Conservation (phyloP, 2,888 invertebrate genomes). For the Rotaria magnacalcarata region DNA sequence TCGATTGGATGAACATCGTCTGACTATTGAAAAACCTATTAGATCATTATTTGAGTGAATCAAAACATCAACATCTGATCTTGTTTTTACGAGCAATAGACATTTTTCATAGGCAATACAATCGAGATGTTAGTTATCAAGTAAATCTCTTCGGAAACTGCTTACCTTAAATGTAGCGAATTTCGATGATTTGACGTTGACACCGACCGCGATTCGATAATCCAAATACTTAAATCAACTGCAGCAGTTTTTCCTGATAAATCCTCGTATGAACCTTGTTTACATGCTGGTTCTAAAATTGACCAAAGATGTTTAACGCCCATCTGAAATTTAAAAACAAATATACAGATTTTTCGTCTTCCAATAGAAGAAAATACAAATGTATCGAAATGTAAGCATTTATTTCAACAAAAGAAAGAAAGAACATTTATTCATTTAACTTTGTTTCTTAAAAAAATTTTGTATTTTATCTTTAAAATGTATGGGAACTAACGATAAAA, state of each 20-base stretch:
- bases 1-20: too few relatives aligned
- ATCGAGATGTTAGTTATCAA: too few relatives aligned
- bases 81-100: too few relatives aligned
- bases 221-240: conserved; percentile 83
- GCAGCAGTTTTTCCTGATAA: conserved; percentile 76
- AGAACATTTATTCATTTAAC: conserved; percentile 60
- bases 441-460: neutral
- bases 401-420: too few relatives aligned
- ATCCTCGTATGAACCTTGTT: conserved; percentile 72
- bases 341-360: neutral
- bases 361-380: too few relatives aligned
- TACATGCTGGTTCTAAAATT: conserved; percentile 72
- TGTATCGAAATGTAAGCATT: too few relatives aligned
- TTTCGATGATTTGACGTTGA: neutral
- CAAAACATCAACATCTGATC: too few relatives aligned
- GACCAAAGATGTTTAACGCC: conserved; percentile 83
- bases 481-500: conserved; percentile 80
- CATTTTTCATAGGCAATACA: too few relatives aligned
- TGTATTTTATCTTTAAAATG: conserved; percentile 7
- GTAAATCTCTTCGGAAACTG: too few relatives aligned
- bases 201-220: conserved; percentile 66
- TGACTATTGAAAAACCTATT: too few relatives aligned
- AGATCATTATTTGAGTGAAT: too few relatives aligned
- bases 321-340: conserved; percentile 63
- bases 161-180: neutral